Evolutionary conservation across 2,113 vertebrate genomes (phyloP), one percentile per base, ranked within the genome.

Genomic region (Pogona vitticeps): DNA sequence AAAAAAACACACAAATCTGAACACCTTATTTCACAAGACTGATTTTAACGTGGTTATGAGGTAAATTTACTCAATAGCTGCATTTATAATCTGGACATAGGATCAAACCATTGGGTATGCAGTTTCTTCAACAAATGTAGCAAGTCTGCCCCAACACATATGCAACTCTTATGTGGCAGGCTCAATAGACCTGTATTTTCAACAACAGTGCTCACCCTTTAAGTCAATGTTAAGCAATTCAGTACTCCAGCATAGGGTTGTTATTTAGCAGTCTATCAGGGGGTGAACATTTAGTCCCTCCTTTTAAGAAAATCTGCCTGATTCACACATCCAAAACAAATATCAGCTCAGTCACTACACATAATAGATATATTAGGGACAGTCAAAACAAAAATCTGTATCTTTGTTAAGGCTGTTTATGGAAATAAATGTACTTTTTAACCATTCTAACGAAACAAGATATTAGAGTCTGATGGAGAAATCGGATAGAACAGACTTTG

Each of bases 81-180:
- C 20, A 31, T 18, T n/a, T 79, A 36, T 84, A 86, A 23, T 91
- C 82, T 87, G 79, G 88, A 93, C 86, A 86, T 80, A 31, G 83
- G 23, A 68, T 88, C 82, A 84, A 83, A 52, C 67, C 61, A 17
- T 40, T 38, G 52, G 63, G 90, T 84, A 36, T 36, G 88, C 88
- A 80, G 12, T 14, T 82, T 79, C 76, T 86, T 88, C 56, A 75
- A 15, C 72, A 17, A 84, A 36, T 31, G 2, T 85, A 91, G 59
- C n/a, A 91, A 42, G 58, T 89, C 2, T 85, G 88, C 78, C 46
- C 70, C 87, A 91, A 76, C 18, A 40, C 8, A 9, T 86, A 90
- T 20, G 67, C 86, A 80, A 80, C 15, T 80, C 6, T n/a, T 3
- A 7, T 86, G 90, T 70, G 52, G 26, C 80, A 58, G 73, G 59